phyloP scores from a whole-genome alignment of 2,113 vertebrate genomes.

The Sinocyclocheilus grahami region DNA sequence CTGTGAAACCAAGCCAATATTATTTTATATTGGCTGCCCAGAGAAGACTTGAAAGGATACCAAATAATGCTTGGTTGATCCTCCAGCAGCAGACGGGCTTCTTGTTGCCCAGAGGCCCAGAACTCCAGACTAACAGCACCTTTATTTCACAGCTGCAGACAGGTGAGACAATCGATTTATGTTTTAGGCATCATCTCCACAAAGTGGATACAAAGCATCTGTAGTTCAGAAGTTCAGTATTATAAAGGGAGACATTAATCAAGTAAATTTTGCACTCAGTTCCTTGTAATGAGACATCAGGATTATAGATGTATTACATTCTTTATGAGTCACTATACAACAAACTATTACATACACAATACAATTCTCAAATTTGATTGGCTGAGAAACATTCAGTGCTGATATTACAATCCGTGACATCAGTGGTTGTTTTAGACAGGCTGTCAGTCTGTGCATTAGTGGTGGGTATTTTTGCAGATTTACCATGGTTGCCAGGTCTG shows the following conservation, averaged over 20 bases:
- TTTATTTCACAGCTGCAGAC: constrained; percentile 6
- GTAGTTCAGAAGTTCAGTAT: background rate
- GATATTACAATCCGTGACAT: background rate
- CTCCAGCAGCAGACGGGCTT: constrained; percentile 1
- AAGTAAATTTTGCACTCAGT: background rate
- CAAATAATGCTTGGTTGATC: constrained; percentile 38
- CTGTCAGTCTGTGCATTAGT: background rate
- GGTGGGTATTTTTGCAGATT: background rate
- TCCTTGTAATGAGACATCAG: background rate
- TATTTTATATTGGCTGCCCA: constrained; percentile 27
- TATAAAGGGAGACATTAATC: background rate
- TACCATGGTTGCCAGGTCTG: background rate
- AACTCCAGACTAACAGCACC: background rate
- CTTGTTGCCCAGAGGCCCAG: constrained; percentile 7
- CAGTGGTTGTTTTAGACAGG: background rate
- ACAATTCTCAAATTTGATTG: background rate
- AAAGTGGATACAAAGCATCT: background rate
- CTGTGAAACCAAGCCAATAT: constrained; percentile 39
- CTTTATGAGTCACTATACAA: background rate
- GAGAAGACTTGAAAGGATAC: constrained; percentile 35
- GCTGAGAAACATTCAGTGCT: background rate
- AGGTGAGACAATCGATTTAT: constrained; percentile 1
- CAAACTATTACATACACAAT: too few relatives aligned
- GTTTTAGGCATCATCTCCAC: background rate
- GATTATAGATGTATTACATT: background rate